These are phyloP conservation scores for Lithophane socia DNA, from an alignment of 2,888 invertebrate species.

Conservation along the genomic window DNA sequence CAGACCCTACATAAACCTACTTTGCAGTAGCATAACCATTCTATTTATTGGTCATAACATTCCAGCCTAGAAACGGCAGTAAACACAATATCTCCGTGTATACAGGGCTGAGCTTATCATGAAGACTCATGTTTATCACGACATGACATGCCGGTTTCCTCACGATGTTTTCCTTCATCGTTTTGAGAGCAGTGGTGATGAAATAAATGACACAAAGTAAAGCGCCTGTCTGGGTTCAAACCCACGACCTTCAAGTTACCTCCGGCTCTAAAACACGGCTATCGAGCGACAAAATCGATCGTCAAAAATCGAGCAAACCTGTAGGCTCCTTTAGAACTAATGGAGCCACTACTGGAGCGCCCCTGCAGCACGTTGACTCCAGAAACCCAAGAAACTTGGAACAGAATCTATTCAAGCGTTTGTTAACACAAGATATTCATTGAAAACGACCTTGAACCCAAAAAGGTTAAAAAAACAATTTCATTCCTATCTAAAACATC, in stretches of 20 bases:
- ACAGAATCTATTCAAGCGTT: background rate
- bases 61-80: constrained; percentile 29
- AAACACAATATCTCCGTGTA: constrained; percentile 43
- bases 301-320: background rate
- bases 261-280: background rate
- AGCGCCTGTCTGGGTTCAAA: too few species aligned
- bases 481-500: constrained; percentile 26
- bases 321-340: too few species aligned
- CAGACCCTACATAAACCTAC: constrained; percentile 18
- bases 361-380: background rate
- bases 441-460: constrained; percentile 2
- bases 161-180: too few species aligned
- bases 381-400: background rate
- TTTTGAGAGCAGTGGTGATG: too few species aligned
- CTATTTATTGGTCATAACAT: constrained; percentile 48
- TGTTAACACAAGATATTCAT: background rate
- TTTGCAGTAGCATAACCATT: constrained; percentile 22
- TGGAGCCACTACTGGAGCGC: background rate
- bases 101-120: constrained; percentile 32
- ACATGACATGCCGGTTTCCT: background rate
- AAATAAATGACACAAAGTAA: too few species aligned
- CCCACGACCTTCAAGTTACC: too few species aligned
- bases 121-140: background rate
- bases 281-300: background rate
- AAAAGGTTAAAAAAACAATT: constrained; percentile 28